phyloP scores from a whole-genome alignment of 2,888 invertebrate genomes.

The Drosophila aldrichi region DNA sequence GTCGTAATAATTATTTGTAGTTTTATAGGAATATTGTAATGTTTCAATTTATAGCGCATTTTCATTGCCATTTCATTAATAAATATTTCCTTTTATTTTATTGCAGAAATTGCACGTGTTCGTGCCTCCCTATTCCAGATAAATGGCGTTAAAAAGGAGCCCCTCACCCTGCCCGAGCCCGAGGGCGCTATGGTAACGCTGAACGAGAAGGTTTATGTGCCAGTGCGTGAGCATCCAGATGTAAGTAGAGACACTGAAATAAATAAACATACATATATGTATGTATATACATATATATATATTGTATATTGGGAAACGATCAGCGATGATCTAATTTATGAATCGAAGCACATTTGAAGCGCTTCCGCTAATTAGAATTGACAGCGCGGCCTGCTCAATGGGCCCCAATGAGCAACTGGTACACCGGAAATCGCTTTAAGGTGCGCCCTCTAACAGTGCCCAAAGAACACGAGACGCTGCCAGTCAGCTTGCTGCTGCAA shows the following conservation, averaged over 20 bases:
- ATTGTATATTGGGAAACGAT: constrained; percentile 9
- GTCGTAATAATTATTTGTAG: neutral
- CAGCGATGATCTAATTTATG: constrained; percentile 72
- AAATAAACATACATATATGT: neutral
- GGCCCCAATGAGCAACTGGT: constrained; percentile 83
- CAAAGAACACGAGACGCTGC: constrained; percentile 50
- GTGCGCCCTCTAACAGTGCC: constrained; percentile 72
- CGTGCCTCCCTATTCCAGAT: constrained; percentile 99
- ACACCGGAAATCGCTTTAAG: constrained; percentile 84
- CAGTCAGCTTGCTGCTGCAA: constrained; percentile 25
- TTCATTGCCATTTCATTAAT: neutral
- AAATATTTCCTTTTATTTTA: constrained; percentile 85
- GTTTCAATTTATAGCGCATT: neutral
- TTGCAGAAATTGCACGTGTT: constrained; percentile 99
- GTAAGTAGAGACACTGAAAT: constrained; percentile 89
- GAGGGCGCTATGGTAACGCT: constrained; percentile 96
- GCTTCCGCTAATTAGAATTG: constrained; percentile 83
- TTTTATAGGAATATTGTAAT: neutral
- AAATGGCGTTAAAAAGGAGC: constrained; percentile 98
- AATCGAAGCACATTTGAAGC: constrained; percentile 66
- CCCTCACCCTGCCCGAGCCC: constrained; percentile 95
- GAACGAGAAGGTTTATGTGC: constrained; percentile 99
- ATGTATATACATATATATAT: neutral
- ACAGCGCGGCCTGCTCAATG: constrained; percentile 69
- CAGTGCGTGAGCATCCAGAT: constrained; percentile 99